Evolutionary conservation across 2,888 invertebrate species (phyloP).

Genomic region (Metacarcinus magister): DNA sequence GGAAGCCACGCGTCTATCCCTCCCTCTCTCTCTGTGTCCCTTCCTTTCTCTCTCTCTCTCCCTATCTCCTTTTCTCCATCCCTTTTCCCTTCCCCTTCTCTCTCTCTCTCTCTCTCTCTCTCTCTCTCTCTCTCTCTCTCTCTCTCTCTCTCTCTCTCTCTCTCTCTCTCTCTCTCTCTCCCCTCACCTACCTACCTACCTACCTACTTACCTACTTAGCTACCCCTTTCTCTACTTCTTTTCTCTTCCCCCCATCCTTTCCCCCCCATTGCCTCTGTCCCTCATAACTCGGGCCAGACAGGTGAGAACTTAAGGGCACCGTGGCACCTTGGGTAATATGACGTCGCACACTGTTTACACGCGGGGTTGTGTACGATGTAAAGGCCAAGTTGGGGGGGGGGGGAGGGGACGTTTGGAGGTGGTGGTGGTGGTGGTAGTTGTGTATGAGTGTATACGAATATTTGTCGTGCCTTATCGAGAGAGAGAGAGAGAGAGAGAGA

Average conservation of each 20-base stretch:
- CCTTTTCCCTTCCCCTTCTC: not conserved
- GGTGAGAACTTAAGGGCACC: not conserved
- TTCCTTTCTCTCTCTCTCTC: not conserved
- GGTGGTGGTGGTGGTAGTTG: not conserved
- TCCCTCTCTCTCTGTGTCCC: conserved; percentile 26
- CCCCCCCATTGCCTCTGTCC: not conserved
- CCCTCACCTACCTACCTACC: not conserved
- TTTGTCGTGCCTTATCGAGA: no score
- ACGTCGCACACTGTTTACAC: not conserved
- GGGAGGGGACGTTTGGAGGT: not conserved
- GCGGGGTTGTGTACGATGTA: no score
- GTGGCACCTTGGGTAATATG: not conserved
- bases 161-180: not conserved
- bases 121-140: not conserved
- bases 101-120: not conserved
- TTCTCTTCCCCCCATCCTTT: no score
- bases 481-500: not conserved
- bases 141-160: not conserved
- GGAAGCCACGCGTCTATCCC: not conserved
- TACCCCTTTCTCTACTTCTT: not conserved
- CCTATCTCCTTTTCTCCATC: no score
- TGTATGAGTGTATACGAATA: no score
- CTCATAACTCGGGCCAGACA: not conserved
- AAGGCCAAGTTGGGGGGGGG: no score
- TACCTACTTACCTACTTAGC: not conserved